Evolutionary conservation across 2,888 invertebrate species (phyloP), one percentile per base, ranked within the genome.

Genomic region (Hedychridium roseum): DNA sequence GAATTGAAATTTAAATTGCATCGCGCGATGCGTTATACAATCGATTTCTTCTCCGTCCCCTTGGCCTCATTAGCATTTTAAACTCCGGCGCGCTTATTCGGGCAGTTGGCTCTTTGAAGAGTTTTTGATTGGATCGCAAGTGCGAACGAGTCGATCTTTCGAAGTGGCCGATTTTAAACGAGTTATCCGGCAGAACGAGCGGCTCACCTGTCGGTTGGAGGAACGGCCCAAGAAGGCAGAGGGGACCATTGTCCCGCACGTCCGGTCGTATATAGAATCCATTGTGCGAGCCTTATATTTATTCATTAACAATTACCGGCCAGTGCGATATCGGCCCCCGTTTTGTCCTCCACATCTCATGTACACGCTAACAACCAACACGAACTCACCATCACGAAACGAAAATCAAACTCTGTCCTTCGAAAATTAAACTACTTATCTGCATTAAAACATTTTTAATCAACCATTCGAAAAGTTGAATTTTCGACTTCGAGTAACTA

Each of bases 251-350:
- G 73, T 73, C 60, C 56, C 43, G 43, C 56, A 61, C 68, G 60
- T 70, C 72, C 70, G 68, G 70, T 61, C 57, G 50, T 54, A 59
- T 68, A 71, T 68, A 62, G 61, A 60, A 54, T 52, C 64, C 62
- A 67, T 71, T 74, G 67, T 69, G 54, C 61, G 47, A 42, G 50
- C 61, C 73, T 76, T 74, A 76, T 76, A 74, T 76, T 76, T 76
- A 76, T 76, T 74, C 76, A 77, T 76, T 70, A 74, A 76, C 73
- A 74, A 76, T 76, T 77, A 76, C 69, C 55, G 53, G 45, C 53
- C 41, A 44, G 51, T 62, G 66, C 51, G 57, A 61, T 60, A 54
- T 50, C 44, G 36, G 20, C 30, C 20, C 39, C 47, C 34, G 16
- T 57, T 38, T 60, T 50, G 53, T 62, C 26, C 44, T 40, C 14